A percentile compares a stretch with the other conserved stretches of the same genome.
Conservation (phyloP, 23 tunicate genomes). For the Aplidium turbinatum region DNA sequence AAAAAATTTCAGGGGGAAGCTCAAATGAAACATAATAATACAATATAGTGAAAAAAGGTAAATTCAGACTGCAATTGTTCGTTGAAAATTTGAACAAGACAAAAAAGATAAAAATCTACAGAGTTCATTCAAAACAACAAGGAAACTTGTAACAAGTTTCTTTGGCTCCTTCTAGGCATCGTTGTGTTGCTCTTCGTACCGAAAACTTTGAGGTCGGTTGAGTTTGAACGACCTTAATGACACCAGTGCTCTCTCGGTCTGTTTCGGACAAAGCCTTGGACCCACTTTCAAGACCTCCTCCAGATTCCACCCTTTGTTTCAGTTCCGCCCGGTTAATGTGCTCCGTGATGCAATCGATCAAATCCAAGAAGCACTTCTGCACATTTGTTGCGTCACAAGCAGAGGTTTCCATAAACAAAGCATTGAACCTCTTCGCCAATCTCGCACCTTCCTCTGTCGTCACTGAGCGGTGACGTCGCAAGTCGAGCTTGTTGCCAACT, state of each 20-base stretch:
- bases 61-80: no score
- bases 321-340: constrained; percentile 15
- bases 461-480: constrained; percentile 59
- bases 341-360: constrained; percentile 38
- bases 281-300: constrained; percentile 43
- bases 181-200: constrained; percentile 1
- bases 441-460: constrained; percentile 45
- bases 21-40: no score
- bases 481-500: constrained; percentile 85
- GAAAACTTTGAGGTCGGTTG: constrained; percentile 13
- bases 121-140: no score
- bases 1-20: no score
- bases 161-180: constrained; percentile 22
- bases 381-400: constrained; percentile 81
- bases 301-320: constrained; percentile 19
- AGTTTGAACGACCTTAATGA: constrained; percentile 1
- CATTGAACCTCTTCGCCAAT: constrained; percentile 28
- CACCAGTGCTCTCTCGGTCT: not conserved
- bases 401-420: constrained; percentile 77
- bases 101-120: no score
- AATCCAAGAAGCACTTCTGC: constrained; percentile 57
- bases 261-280: constrained; percentile 16
- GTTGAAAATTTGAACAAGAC: no score
- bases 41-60: no score
- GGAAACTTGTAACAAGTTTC: constrained; percentile 21